Base-by-base conservation (phyloP, 2,113 vertebrate species). In the Gymnarchus niloticus region DNA sequence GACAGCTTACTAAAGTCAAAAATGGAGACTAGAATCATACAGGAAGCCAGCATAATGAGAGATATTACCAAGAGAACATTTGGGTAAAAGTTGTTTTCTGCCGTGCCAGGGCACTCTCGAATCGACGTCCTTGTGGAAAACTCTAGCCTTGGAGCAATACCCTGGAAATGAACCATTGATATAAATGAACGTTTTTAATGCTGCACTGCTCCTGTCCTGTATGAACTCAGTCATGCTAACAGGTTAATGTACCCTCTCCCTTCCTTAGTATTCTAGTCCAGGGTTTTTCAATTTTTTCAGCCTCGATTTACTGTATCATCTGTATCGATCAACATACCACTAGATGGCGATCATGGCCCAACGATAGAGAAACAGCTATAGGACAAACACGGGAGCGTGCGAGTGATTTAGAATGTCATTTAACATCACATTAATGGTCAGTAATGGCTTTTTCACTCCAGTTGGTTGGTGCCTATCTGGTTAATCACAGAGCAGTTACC, bases 121-220 rank as follows among this genome's bases (percentile, higher is more conserved):
- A 96, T 96, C 76, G 92, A 93, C 46, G 95, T 95, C 87, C 92
- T 94, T 25, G 94, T 94, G 86, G 93, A 95, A 90, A 97, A 96
- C 76, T 95, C 95, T 88, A 95, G 86, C 91, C 94, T 94, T 46
- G 95, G 95, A 91, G 94, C 92, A 89, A 96, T 95, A 54, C 94
- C 95, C 95, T 97, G 88, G 88, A 88, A 89, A 83, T 88, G 73
- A 87, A 85, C 41, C 33, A 21, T 6, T 83, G 6, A 86, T 52
- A 41, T 48, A 56, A 41, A 25, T 59, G 81, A 46, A 3, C 23
- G 7, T 9, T 3, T 33, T 8, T 51, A 7, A 33, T 10, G 25
- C 28, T 54, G 25, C 49, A 81, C 46, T 23, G 28, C 28, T 33
- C 33, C 25, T 73, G 33, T 33, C 14, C 33, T 73, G 14, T 73